These are phyloP conservation scores for Seira sanloemensis DNA, from an alignment of 2,888 invertebrate genomes.

Conservation along the genomic window DNA sequence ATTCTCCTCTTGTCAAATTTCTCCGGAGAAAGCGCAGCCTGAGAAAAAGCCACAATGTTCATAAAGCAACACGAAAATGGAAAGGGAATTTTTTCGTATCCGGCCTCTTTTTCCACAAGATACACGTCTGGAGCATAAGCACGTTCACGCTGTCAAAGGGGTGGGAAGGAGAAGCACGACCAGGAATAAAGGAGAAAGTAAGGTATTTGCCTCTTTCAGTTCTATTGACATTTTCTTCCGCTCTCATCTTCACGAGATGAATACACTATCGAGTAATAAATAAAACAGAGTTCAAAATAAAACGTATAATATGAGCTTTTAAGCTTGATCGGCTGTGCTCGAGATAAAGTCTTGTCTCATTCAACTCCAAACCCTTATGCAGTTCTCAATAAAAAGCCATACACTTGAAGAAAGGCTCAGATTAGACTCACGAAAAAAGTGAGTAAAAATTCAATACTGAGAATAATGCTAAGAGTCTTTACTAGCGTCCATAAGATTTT, in stretches of 20 bases:
- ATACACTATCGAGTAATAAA: neutral
- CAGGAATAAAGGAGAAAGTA: neutral
- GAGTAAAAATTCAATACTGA: no score
- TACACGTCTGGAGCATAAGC: constrained; percentile 30
- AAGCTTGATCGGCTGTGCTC: no score
- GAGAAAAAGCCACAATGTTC: neutral
- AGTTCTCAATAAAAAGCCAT: no score
- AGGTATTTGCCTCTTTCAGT: neutral
- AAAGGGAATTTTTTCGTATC: constrained; percentile 29
- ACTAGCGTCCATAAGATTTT: no score
- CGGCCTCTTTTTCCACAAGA: neutral
- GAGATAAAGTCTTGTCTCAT: no score
- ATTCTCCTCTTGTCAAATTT: neutral
- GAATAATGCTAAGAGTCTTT: no score
- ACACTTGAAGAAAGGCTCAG: no score
- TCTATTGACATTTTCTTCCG: no score
- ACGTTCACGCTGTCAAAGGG: constrained; percentile 37
- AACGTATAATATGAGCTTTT: no score
- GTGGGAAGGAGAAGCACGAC: neutral
- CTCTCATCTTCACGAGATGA: neutral
- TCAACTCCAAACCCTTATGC: no score
- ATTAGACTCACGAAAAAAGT: no score
- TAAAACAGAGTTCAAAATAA: neutral
- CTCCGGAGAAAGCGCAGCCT: neutral
- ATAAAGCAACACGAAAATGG: neutral